Evolutionary conservation across 2,113 vertebrate genomes (phyloP), one percentile per base, ranked within the genome.

Genomic region (Mobula hypostoma): DNA sequence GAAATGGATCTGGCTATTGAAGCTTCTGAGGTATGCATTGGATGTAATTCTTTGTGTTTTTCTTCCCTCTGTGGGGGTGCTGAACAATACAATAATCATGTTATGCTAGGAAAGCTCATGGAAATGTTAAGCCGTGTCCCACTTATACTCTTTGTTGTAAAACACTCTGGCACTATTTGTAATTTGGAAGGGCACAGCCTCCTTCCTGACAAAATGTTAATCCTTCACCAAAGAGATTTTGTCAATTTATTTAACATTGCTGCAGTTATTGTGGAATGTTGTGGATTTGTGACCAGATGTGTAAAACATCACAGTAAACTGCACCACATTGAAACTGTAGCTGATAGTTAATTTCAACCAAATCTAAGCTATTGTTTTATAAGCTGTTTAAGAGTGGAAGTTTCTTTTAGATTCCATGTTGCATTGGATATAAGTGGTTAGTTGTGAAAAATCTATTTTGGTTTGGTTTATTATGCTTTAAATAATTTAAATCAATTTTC

Each of bases 1-100:
- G 99, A 99, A 96, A 99, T 99, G 98, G 99, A 99, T 94, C 95
- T 99, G 95, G 98, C 99, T 94, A 99, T 99, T 32, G 99, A 99
- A 94, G 99, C 99, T 2, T 98, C 99, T 0, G 99, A 99, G 98
- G 99, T 99, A 95, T 93, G 7, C 27, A 14, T 76, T 6, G 1
- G 14, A 15, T 74, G 74, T 56, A 48, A 56, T 93, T 19, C 24
- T 63, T 66, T 68, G 0, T 90, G 85, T 48, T 48, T 48, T 48
- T 29, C 48, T 56, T 48, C 7, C 40, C 1, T 56, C 3, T 66
- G 24, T 87, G 29, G 17, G 61, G 48, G 1, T 1, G 7, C 0
- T 14, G 0, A 17, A 27, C 11, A 14, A 32, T n/a, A 32, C 2
- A n/a, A 32, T 48, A 48, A 48, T 48, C 48, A 48, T 66, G 14